Conservation (phyloP, 2,888 invertebrate species). For the Drosophila sordidula region DNA sequence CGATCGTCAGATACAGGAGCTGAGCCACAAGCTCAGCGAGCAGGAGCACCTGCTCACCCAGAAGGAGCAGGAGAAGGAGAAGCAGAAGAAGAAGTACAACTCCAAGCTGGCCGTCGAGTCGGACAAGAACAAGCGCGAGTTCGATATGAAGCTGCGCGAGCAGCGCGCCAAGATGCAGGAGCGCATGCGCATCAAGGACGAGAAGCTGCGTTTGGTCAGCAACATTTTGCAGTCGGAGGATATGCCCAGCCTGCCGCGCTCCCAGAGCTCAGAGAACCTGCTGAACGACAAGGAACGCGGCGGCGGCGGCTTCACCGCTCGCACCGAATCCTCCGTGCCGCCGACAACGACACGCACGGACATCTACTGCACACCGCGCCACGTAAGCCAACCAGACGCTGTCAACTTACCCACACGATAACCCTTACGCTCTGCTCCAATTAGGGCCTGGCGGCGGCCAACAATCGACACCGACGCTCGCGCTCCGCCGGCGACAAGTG, state of each 20-base stretch:
- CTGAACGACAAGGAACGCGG: conserved; percentile 67
- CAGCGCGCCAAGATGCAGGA: conserved; percentile 87
- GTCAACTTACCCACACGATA: not conserved
- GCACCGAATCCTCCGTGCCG: conserved; percentile 62
- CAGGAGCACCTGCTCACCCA: conserved; percentile 88
- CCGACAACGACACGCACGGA: conserved; percentile 75
- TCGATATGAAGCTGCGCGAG: conserved; percentile 87
- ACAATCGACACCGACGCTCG: conserved; percentile 91
- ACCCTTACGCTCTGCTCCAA: not conserved
- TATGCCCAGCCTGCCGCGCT: conserved; percentile 72
- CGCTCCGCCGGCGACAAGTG: conserved; percentile 92
- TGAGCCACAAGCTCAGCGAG: conserved; percentile 88
- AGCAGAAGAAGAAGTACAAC: conserved; percentile 88
- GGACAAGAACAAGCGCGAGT: conserved; percentile 90
- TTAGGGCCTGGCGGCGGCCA: conserved; percentile 89
- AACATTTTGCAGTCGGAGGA: conserved; percentile 87
- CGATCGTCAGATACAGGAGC: conserved; percentile 87
- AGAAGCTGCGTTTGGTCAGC: conserved; percentile 87
- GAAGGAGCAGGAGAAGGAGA: conserved; percentile 88
- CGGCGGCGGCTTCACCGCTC: conserved; percentile 44
- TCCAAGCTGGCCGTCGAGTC: conserved; percentile 90
- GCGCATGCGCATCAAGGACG: conserved; percentile 87
- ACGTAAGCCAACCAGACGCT: conserved; percentile 44
- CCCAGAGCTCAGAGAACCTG: conserved; percentile 82
- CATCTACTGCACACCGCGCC: conserved; percentile 73